Evolutionary conservation across 2,888 invertebrate species (phyloP), one percentile per base, ranked within the genome.

Genomic region (Mesorhabditis sp.): DNA sequence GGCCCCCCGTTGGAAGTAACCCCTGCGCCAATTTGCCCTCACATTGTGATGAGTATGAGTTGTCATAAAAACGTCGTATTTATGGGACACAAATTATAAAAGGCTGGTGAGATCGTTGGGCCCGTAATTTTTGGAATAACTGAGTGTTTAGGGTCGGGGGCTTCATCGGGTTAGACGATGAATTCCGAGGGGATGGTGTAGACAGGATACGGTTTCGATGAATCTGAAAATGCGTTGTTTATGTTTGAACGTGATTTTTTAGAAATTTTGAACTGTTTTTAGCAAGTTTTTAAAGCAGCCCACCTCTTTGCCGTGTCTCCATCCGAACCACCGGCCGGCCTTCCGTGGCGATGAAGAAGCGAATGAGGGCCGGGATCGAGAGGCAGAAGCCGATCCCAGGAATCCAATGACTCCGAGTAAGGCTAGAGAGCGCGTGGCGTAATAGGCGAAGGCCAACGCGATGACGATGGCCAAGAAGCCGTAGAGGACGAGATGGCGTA

Each of bases 361-460:
- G 58, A 50, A 50, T 50, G 10, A 50, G n/a, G 7, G 7, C n/a
- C 58, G 58, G 58, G 2, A 50, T 13, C 10, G 58, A 10, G 10
- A 50, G n/a, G n/a, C 58, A 50, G n/a, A 50, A 50, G 58, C 10
- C 58, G 58, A 10, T n/a, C 58, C n/a, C 58, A 50, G n/a, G n/a
- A 50, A 10, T 10, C 58, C 58, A n/a, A 50, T 50, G 58, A n/a
- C 58, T 10, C 7, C 58, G 58, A 50, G 58, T 50, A 50, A n/a
- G n/a, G 7, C 7, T 50, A 50, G n/a, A 50, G 10, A 50, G 7
- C n/a, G 58, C 10, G 58, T 50, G 58, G n/a, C 7, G n/a, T 50
- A 50, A n/a, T 50, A 50, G 58, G 58, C 58, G 58, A 50, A 50
- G n/a, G 10, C 58, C 10, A 50, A n/a, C 7, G n/a, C n/a, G 7